Conservation (phyloP, 2,797 vertebrate genomes). For the Falco naumanni region DNA sequence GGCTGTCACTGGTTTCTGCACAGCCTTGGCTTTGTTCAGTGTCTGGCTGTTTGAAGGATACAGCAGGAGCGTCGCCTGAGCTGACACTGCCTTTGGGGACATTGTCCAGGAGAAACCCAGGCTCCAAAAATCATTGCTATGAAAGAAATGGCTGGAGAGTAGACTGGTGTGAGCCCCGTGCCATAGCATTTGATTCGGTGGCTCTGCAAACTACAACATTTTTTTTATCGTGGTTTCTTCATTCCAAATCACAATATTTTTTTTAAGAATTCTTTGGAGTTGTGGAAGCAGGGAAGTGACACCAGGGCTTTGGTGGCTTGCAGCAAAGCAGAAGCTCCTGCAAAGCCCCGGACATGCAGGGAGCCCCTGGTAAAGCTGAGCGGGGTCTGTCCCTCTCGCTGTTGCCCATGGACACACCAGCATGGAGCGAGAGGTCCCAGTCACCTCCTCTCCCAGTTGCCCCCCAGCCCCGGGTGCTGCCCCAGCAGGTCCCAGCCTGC, state of each 20-base stretch:
- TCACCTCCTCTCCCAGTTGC: not conserved
- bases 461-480: not conserved
- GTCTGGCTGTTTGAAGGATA: not conserved
- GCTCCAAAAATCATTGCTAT: not conserved
- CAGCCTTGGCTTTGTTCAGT: conserved; percentile 5
- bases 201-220: not conserved
- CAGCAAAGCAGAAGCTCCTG: not conserved
- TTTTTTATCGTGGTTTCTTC: not conserved
- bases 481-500: not conserved
- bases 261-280: not conserved
- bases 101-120: not conserved
- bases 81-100: not conserved
- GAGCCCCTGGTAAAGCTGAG: not conserved
- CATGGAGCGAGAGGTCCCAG: rapidly evolving
- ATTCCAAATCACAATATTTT: not conserved
- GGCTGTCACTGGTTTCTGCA: not conserved
- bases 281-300: not conserved
- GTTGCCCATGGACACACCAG: not conserved
- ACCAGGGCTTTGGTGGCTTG: not conserved
- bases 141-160: not conserved
- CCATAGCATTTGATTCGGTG: not conserved
- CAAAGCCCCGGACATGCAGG: not conserved
- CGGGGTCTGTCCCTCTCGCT: not conserved
- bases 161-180: not conserved
- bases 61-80: not conserved